Evolutionary conservation across 2,888 invertebrate species (phyloP).

Genomic region (Apamea monoglypha): DNA sequence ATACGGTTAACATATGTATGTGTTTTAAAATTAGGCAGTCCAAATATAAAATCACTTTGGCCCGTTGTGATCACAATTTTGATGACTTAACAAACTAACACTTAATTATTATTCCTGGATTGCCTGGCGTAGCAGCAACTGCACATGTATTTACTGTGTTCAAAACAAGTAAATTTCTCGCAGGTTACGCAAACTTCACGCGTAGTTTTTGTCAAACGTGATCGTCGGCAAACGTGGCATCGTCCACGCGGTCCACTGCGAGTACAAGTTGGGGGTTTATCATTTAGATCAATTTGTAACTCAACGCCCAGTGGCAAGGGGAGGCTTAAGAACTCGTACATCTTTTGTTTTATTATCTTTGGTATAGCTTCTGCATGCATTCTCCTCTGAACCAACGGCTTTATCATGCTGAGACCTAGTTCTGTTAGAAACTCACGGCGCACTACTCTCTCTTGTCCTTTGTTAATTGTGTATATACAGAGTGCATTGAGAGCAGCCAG

Average conservation of each 20-base stretch:
- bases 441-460: constrained; percentile 42
- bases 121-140: constrained; percentile 23
- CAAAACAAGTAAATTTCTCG: constrained; percentile 48
- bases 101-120: constrained; percentile 18
- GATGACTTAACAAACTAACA: neutral
- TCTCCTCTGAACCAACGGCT: constrained; percentile 44
- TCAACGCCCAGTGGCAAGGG: constrained; percentile 48
- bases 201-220: constrained; percentile 30
- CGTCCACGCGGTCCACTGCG: constrained; percentile 40
- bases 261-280: constrained; percentile 25
- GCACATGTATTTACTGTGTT: constrained; percentile 51
- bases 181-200: constrained; percentile 44
- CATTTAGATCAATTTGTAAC: constrained; percentile 28
- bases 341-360: constrained; percentile 43
- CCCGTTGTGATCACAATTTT: constrained; percentile 45
- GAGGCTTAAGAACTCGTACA: constrained; percentile 42
- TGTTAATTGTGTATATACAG: constrained; percentile 50
- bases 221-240: constrained; percentile 43
- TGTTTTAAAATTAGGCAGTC: constrained; percentile 30
- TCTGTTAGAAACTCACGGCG: constrained; percentile 56
- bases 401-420: constrained; percentile 50
- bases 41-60: constrained; percentile 45
- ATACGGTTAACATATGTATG: constrained; percentile 46
- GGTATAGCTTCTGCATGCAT: constrained; percentile 38
- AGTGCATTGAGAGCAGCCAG: constrained; percentile 54